Base-by-base conservation (phyloP, 2,888 invertebrate genomes). In the Bellardia pandia region DNA sequence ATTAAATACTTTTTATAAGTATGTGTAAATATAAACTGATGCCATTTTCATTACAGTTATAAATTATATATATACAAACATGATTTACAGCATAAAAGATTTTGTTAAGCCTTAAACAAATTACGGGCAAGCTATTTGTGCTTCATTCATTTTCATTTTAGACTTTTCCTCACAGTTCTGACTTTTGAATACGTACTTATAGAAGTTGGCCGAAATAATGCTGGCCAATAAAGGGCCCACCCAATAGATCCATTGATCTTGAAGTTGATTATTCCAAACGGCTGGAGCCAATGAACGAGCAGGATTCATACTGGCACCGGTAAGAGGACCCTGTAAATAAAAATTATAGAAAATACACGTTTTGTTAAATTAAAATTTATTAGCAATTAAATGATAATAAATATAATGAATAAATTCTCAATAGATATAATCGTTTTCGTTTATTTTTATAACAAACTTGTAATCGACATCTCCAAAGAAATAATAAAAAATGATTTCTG, bases 221-320 rank as follows among this genome's bases (percentile, higher is more conserved):
- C 93, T 92, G 2, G 94, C 94, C 1, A 91, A 86, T 8, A 95
- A 72, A 0, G 96, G 96, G 14, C 95, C 96, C 6, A 95, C 92
- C 96, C 96, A 96, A 90, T 96, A 96, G 0, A 96, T 85, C 97
- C 97, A 97, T 86, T 97, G 97, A 64, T 94, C 89, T 0, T 91
- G 88, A 95, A 96, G 97, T 53, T 94, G 94, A 2, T 95, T 95
- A 51, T 96, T 96, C 94, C 96, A 95, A 2, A 97, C 88, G 0
- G 97, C 96, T 0, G 97, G 97, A 0, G 94, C 97, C 14, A 97
- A 94, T 6, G 95, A 94, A 86, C 96, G 94, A 0, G 95, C 96
- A 0, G 96, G 96, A 91, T 96, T 96, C 95, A 96, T 95, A 91
- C 96, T 96, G 60, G 95, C 96, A 0, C 96, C 96, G 0, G 97